Percentiles rank a stretch among this genome's conserved stretches.
phyloP scores from a whole-genome alignment of 2,797 vertebrate genomes.

The Acipenser transmontanus region DNA sequence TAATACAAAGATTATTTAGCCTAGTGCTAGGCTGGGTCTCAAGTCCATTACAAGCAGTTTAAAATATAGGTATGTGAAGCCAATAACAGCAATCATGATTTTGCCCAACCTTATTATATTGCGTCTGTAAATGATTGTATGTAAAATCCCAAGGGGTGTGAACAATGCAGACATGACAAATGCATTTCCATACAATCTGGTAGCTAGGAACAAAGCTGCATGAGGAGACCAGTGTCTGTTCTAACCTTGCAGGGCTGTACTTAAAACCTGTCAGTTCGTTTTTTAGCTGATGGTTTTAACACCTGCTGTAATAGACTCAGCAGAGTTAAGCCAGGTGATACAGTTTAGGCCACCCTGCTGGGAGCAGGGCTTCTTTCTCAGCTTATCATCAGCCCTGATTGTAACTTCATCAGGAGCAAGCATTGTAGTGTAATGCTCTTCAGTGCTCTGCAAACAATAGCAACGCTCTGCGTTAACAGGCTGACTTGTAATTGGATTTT shows the following conservation, averaged over 20 bases:
- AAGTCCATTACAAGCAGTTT: no score
- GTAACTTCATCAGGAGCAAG: slow-evolving; percentile 9
- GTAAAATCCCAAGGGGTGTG: background rate
- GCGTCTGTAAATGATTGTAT: no score
- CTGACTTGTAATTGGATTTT: slow-evolving; percentile 18
- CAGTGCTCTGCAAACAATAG: background rate
- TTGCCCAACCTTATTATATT: no score
- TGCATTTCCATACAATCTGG: slow-evolving; percentile 39
- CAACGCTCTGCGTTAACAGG: slow-evolving; percentile 6
- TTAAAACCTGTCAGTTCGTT: slow-evolving; percentile 39
- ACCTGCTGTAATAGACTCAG: slow-evolving; percentile 35
- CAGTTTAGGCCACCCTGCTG: slow-evolving; percentile 28
- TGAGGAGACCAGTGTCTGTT: slow-evolving; percentile 9
- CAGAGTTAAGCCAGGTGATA: slow-evolving; percentile 17
- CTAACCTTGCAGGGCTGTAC: background rate
- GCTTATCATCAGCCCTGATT: slow-evolving; percentile 11
- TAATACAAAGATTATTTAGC: no score
- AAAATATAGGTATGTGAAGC: no score
- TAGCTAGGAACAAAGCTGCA: slow-evolving; percentile 24
- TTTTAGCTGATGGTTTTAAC: slow-evolving; percentile 51
- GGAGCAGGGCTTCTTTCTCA: slow-evolving; percentile 2
- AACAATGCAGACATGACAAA: slow-evolving; percentile 5
- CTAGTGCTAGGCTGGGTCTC: no score
- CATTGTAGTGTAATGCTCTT: slow-evolving; percentile 14
- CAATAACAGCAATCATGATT: no score